Conservation (phyloP, 2,797 vertebrate species). For the Semotilus atromaculatus region DNA sequence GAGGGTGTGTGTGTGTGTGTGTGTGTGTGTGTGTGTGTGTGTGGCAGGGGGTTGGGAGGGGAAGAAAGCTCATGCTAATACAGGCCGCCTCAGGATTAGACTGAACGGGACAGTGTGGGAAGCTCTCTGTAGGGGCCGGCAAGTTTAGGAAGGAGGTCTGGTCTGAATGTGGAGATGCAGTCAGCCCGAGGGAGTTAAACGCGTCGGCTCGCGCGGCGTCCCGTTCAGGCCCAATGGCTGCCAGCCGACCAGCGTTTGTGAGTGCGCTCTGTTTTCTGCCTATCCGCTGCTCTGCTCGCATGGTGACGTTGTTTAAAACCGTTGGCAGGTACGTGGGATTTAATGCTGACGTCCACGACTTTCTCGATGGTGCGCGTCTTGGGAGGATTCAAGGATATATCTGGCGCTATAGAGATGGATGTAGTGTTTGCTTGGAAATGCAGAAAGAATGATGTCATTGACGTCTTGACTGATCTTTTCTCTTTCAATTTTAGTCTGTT, state of each 20-base stretch:
- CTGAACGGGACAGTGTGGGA: conserved; percentile 72
- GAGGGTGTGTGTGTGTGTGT: conserved; percentile 62
- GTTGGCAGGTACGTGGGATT: not conserved
- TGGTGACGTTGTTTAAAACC: not conserved
- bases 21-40: conserved; percentile 41
- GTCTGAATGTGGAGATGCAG: conserved; percentile 13
- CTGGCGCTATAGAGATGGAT: not conserved
- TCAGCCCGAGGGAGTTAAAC: conserved; percentile 43
- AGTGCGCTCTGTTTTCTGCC: conserved; percentile 66
- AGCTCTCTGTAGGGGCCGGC: conserved; percentile 69
- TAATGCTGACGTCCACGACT: not conserved
- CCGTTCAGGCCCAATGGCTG: conserved; percentile 65
- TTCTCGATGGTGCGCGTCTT: not conserved
- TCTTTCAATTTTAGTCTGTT: not conserved
- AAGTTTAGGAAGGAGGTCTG: conserved; percentile 45
- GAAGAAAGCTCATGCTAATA: conserved; percentile 67
- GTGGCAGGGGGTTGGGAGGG: conserved; percentile 48
- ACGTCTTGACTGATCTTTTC: not conserved
- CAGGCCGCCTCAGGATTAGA: conserved; percentile 70
- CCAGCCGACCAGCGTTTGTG: conserved; percentile 80
- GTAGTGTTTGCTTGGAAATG: not conserved
- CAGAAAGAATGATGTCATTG: not conserved
- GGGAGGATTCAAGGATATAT: not conserved
- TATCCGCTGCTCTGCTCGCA: not conserved
- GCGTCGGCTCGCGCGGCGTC: not conserved